Evolutionary conservation across 2,888 invertebrate species (phyloP).

Genomic region (Cryptus armator): DNA sequence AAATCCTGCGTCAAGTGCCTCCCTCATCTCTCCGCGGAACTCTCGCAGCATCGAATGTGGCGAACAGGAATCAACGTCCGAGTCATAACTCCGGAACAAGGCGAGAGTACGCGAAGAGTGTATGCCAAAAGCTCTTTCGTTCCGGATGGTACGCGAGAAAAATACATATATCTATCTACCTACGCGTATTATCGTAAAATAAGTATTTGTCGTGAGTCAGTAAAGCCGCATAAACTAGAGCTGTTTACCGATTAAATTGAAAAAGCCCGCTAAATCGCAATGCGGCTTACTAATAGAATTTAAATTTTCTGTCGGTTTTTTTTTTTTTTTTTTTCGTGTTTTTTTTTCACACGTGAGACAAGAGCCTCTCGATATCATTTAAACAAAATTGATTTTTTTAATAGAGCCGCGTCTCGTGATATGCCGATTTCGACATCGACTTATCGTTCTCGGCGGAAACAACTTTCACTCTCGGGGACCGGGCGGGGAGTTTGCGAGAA

Average conservation of each 20-base stretch:
- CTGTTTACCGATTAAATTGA: constrained; percentile 23
- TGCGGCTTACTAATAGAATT: constrained; percentile 45
- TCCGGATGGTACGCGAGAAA: constrained; percentile 3
- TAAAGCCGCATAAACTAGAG: no score
- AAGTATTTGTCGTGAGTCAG: constrained; percentile 8
- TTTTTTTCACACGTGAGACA: background rate
- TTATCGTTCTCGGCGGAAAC: constrained; percentile 56
- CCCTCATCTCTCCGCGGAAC: constrained; percentile 23
- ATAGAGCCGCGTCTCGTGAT: constrained; percentile 24
- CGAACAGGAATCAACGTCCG: constrained; percentile 42
- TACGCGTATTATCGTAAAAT: background rate
- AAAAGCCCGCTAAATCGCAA: background rate
- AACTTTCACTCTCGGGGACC: constrained; percentile 65
- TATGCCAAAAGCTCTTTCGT: background rate
- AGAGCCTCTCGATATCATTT: constrained; percentile 20
- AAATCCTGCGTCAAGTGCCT: constrained; percentile 56
- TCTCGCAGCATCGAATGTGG: background rate
- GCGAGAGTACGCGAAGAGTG: background rate
- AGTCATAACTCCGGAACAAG: constrained; percentile 47
- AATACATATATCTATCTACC: background rate
- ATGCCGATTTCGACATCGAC: constrained; percentile 36
- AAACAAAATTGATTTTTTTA: constrained; percentile 37
- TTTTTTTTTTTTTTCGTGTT: background rate
- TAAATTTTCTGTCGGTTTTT: background rate
- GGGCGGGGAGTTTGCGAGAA: constrained; percentile 19